Evolutionary conservation across 2,888 invertebrate genomes (phyloP).

Genomic region (Rhyacophila evoluta): DNA sequence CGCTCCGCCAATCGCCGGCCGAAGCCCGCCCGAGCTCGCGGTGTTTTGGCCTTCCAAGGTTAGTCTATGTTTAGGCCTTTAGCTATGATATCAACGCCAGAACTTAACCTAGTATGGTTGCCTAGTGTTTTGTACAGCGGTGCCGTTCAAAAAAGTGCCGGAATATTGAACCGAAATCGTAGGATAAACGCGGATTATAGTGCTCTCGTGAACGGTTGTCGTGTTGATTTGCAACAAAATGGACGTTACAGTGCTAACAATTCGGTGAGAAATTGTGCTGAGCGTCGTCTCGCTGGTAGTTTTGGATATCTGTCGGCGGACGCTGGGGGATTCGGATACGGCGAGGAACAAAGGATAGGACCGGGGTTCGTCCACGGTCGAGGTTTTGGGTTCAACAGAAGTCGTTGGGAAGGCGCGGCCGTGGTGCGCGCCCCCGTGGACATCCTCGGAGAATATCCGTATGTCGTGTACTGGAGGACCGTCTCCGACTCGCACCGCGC

Average conservation of each 20-base stretch:
- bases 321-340: conserved; percentile 33
- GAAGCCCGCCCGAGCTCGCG: conserved; percentile 50
- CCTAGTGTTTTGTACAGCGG: conserved; percentile 54
- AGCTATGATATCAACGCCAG: conserved; percentile 55
- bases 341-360: conserved; percentile 37
- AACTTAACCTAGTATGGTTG: conserved; percentile 55
- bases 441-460: conserved; percentile 49
- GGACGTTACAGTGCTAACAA: conserved; percentile 52
- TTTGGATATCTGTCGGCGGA: conserved; percentile 40
- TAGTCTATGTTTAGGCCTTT: conserved; percentile 53
- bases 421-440: conserved; percentile 38
- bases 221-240: conserved; percentile 48
- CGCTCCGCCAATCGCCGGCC: conserved; percentile 48
- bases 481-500: conserved; percentile 38
- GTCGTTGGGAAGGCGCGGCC: conserved; percentile 46
- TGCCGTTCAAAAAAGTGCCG: conserved; percentile 52
- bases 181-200: conserved; percentile 48
- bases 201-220: conserved; percentile 49
- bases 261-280: conserved; percentile 50
- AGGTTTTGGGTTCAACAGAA: conserved; percentile 13
- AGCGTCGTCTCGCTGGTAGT: conserved; percentile 44
- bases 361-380: conserved; percentile 33
- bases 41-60: conserved; percentile 54
- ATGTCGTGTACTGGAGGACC: conserved; percentile 54
- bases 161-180: conserved; percentile 48